Evolutionary conservation across 2,797 vertebrate genomes (phyloP), one percentile per base, ranked within the genome.

Genomic region (Champsocephalus gunnari): DNA sequence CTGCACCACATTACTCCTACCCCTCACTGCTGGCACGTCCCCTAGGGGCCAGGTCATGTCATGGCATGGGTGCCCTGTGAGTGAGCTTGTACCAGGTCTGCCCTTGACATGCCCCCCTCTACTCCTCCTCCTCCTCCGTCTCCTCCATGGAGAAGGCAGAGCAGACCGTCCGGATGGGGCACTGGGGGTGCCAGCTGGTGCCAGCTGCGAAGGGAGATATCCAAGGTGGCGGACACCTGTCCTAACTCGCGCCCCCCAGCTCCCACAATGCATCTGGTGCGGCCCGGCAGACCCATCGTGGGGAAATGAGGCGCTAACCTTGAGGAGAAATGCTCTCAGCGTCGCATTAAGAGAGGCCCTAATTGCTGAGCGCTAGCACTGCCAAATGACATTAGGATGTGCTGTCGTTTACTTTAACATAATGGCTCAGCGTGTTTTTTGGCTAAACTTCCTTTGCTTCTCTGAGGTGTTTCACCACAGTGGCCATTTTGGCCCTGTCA

Each of bases 281-380:
- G 80, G 92, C 93, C 93, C 92, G 65, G 91, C 92, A 94, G 93
- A 93, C 92, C 92, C 90, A 94, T 94, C 92, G 92, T 93, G 92
- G 92, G 93, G 93, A 94, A 94, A 94, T 94, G 93, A 94, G 93
- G 93, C 93, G 93, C 92, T 94, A 94, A 94, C 93, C 93, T 94
- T 94, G 93, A 94, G 93, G 92, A 94, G 92, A 94, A 94, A 94
- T 93, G 93, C 92, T 94, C 92, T 92, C 92, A 94, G 92, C 92
- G 82, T 92, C 93, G 83, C 92, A 94, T 94, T 94, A 94, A 94
- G 92, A 94, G 93, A 93, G 93, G 87, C 88, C 88, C 92, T 94
- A 94, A 94, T 94, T 94, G 93, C 92, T 79, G 91, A 91, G 77
- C 56, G 87, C 91, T 87, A 86, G 91, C 92, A 92, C 93, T 94